These are phyloP conservation scores for Chamaetylas fuelleborni DNA, from an alignment of 2,113 vertebrate genomes.

Conservation along the genomic window DNA sequence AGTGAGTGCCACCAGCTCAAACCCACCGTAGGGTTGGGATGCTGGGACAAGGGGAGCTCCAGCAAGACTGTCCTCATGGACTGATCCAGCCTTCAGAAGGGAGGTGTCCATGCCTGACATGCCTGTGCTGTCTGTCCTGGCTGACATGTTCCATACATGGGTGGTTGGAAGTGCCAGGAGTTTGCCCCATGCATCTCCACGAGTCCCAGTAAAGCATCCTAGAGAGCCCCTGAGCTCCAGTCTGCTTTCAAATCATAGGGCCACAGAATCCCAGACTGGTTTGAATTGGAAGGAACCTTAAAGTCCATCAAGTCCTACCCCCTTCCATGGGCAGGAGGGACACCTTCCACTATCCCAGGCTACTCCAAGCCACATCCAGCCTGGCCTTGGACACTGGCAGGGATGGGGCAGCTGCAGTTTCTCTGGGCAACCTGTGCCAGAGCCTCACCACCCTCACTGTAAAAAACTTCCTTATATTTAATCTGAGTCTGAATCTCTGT, in stretches of 20 bases:
- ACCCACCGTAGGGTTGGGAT: rapidly evolving
- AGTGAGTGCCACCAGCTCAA: background rate
- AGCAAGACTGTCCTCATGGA: background rate
- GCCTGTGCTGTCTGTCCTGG: background rate
- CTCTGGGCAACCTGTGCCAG: background rate
- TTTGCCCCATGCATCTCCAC: rapidly evolving
- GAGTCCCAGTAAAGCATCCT: rapidly evolving
- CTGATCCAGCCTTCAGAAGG: background rate
- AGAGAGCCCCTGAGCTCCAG: background rate
- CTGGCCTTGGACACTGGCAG: background rate
- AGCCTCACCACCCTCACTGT: background rate
- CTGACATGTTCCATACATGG: background rate
- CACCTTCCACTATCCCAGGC: background rate
- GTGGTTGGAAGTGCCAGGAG: background rate
- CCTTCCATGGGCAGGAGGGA: background rate
- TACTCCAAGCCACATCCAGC: background rate
- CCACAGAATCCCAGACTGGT: background rate
- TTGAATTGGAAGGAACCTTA: background rate
- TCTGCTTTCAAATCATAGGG: background rate
- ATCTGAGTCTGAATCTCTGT: background rate
- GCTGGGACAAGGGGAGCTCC: background rate
- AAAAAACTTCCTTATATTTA: background rate
- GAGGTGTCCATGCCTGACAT: rapidly evolving
- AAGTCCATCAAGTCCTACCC: background rate
- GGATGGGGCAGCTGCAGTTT: background rate